A percentile compares a stretch with the other conserved stretches of the same genome.
Conservation (phyloP, 2,797 vertebrate species). For the Lindbergichthys nudifrons region DNA sequence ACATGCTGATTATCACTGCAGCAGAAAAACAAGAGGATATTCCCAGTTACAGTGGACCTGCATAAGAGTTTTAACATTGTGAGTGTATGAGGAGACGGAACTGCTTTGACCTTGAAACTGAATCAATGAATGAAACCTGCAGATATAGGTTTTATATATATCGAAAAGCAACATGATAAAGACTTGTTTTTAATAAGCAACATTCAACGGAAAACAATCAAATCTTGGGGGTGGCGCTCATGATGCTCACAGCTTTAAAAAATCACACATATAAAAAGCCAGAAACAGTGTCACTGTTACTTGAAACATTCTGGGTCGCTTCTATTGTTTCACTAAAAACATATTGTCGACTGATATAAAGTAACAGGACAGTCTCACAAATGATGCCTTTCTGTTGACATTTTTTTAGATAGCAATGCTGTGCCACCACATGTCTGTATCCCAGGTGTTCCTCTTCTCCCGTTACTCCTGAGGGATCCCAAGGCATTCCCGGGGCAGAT, state of each 20-base stretch:
- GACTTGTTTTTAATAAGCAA: not conserved
- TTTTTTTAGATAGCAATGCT: not conserved
- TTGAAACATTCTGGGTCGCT: not conserved
- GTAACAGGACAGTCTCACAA: not conserved
- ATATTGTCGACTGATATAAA: not conserved
- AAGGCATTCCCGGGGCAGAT: constrained; percentile 23
- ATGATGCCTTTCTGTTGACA: not conserved
- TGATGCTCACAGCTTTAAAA: not conserved
- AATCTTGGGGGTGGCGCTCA: not conserved
- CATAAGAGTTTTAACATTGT: not conserved
- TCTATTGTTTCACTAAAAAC: not conserved
- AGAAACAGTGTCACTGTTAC: not conserved
- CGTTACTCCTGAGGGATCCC: constrained; percentile 6
- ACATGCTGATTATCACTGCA: constrained; percentile 3
- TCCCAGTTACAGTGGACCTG: not conserved
- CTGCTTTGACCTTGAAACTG: constrained; percentile 33
- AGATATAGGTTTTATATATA: not conserved
- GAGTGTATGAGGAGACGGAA: not conserved
- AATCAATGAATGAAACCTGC: constrained; percentile 4
- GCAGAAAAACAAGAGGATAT: constrained; percentile 4
- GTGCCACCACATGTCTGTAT: not conserved
- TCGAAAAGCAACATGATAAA: not conserved
- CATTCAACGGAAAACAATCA: not conserved
- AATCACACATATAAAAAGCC: not conserved
- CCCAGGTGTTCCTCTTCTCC: not conserved